Conservation (phyloP, 1,140 invertebrate species). For the Melanaphis sacchari region DNA sequence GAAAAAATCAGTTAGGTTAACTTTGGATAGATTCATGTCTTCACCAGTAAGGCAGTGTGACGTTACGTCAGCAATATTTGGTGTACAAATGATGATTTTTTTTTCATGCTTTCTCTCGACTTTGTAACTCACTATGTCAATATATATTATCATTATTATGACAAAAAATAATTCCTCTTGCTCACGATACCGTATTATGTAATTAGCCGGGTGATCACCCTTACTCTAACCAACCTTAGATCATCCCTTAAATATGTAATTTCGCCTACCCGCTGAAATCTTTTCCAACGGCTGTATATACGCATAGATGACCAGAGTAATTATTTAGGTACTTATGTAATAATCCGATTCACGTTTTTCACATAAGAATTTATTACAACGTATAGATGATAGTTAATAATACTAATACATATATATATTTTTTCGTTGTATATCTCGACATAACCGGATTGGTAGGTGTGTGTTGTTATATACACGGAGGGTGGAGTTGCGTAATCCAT, state of each 20-base stretch:
- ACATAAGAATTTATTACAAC: background rate
- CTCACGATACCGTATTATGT: background rate
- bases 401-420: background rate
- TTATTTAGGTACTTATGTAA: background rate
- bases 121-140: background rate
- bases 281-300: background rate
- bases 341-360: background rate
- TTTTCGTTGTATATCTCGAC: background rate
- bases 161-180: background rate
- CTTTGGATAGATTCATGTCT: background rate
- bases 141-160: background rate
- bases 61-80: background rate
- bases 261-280: background rate
- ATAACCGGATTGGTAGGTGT: too few species aligned
- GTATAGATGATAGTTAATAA: background rate
- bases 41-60: background rate
- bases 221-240: too few species aligned
- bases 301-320: background rate
- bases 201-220: background rate
- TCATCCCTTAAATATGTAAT: background rate
- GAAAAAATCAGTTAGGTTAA: background rate
- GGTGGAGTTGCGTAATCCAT: background rate
- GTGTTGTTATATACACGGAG: background rate
- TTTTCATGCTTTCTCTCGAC: background rate
- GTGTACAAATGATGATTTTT: background rate